Evolutionary conservation across 2,888 invertebrate genomes (phyloP).

Genomic region (Pomacea canaliculata): DNA sequence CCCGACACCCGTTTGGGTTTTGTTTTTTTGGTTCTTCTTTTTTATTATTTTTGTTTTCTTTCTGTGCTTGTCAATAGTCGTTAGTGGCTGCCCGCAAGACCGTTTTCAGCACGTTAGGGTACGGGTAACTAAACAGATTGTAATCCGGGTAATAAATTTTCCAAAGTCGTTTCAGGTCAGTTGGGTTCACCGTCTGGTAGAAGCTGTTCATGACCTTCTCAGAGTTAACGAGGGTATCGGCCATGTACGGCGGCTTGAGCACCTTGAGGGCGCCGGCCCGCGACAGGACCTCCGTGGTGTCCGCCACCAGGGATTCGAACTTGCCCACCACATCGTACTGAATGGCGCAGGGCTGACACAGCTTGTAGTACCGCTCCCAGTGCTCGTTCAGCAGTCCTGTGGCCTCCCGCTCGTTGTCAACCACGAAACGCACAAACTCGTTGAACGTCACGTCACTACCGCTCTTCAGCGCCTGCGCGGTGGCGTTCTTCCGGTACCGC

Average conservation of each 20-base stretch:
- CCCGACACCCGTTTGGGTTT: too few species aligned
- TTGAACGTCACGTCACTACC: constrained; percentile 38
- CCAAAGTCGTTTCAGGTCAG: constrained; percentile 43
- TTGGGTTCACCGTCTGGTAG: constrained; percentile 80
- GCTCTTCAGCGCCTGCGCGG: constrained; percentile 30
- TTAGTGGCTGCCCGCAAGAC: constrained; percentile 4
- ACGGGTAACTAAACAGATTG: constrained; percentile 82
- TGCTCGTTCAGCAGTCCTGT: constrained; percentile 77
- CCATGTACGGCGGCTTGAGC: constrained; percentile 31
- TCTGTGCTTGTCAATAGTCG: too few species aligned
- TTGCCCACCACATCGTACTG: constrained; percentile 90
- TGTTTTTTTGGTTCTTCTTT: too few species aligned
- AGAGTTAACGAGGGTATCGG: constrained; percentile 26
- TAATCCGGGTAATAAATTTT: constrained; percentile 82
- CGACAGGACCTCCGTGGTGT: constrained; percentile 29
- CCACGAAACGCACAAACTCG: constrained; percentile 37
- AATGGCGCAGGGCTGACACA: constrained; percentile 87
- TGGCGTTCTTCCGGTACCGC: constrained; percentile 32
- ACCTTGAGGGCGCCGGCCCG: constrained; percentile 17
- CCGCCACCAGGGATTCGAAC: constrained; percentile 79
- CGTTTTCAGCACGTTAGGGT: constrained; percentile 37
- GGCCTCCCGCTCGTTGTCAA: constrained; percentile 31
- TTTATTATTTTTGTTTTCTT: too few species aligned
- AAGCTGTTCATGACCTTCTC: constrained; percentile 29
- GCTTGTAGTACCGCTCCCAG: constrained; percentile 84